These are phyloP conservation scores for Drosophila parabipectinata DNA, from an alignment of 1,140 invertebrate genomes.

Conservation along the genomic window DNA sequence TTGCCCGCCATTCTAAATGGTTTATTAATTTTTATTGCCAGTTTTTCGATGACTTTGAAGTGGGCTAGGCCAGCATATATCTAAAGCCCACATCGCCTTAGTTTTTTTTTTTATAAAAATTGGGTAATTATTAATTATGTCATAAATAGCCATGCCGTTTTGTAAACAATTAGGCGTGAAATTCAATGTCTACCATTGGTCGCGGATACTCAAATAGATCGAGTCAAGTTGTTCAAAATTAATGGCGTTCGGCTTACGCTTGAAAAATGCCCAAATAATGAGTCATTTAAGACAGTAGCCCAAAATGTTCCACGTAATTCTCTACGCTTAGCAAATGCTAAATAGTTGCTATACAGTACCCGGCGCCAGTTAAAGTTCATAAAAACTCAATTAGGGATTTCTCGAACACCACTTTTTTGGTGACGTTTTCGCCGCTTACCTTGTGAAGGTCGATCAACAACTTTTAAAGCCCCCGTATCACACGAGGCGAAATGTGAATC, in stretches of 20 bases:
- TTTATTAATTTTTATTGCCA: conserved; percentile 42
- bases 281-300: conserved; percentile 35
- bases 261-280: conserved; percentile 48
- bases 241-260: conserved; percentile 24
- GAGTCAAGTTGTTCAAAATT: conserved; percentile 31
- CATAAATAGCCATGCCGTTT: conserved; percentile 37
- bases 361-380: conserved; percentile 17
- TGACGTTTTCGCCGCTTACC: conserved; percentile 60
- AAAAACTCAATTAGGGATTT: conserved; percentile 59
- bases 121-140: conserved; percentile 53
- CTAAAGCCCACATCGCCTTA: conserved; percentile 24
- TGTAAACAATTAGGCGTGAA: conserved; percentile 31
- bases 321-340: conserved; percentile 53
- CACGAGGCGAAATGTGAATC: conserved; percentile 60
- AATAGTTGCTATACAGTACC: conserved; percentile 38
- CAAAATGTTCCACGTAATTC: conserved; percentile 48
- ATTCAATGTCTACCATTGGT: conserved; percentile 33
- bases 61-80: conserved; percentile 39
- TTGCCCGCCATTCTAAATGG: conserved; percentile 57
- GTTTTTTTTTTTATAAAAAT: conserved; percentile 27
- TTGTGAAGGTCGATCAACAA: conserved; percentile 61
- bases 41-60: conserved; percentile 52
- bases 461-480: conserved; percentile 38
- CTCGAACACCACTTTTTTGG: conserved; percentile 42
- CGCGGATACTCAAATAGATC: conserved; percentile 22